Evolutionary conservation across 2,888 invertebrate genomes (phyloP), one percentile per base, ranked within the genome.

Genomic region (Lithodes maja): DNA sequence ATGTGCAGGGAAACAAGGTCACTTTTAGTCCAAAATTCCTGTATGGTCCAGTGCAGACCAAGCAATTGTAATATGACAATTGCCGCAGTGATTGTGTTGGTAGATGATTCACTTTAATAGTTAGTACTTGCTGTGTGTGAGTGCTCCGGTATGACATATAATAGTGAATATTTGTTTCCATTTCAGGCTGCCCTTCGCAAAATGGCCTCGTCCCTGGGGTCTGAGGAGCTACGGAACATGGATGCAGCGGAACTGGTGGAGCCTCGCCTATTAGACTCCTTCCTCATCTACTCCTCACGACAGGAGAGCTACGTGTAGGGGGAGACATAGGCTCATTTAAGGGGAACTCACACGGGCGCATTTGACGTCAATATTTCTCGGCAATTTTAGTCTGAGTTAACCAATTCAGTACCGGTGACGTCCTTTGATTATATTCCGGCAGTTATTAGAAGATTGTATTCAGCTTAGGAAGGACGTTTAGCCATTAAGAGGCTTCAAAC

Each of bases 251-350:
- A 97, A 92, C 95, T 97, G 93, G 95, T 97, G 86, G 95, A 95
- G 93, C 97, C 97, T 0, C 95, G 96, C 93, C 94, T 97, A 12
- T 95, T 97, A 94, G 97, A 97, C 93, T 96, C 97, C 0, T 96
- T 97, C 92, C 95, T 97, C 93, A 94, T 96, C 69, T 97, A 97
- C 93, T 97, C 97, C 0, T 95, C 96, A 53, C 96, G 96, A 92
- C 96, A 96, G 93, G 97, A 97, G 93, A 97, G 97, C 93, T 97
- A 96, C 93, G 97, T 97, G 75, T 97, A 83, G 78, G 61, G 52
- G 75, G 49, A 69, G 81, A 3, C 15, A 33, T 68, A 80, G 80
- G 78, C 55, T 55, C 9, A 55, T 9, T 9, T 55, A 5, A 55
- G 55, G 55, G 55, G 55, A 55, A n/a, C n/a, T n/a, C n/a, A n/a